Conservation (phyloP, 2,797 vertebrate species). For the Lepus oiostolus region DNA sequence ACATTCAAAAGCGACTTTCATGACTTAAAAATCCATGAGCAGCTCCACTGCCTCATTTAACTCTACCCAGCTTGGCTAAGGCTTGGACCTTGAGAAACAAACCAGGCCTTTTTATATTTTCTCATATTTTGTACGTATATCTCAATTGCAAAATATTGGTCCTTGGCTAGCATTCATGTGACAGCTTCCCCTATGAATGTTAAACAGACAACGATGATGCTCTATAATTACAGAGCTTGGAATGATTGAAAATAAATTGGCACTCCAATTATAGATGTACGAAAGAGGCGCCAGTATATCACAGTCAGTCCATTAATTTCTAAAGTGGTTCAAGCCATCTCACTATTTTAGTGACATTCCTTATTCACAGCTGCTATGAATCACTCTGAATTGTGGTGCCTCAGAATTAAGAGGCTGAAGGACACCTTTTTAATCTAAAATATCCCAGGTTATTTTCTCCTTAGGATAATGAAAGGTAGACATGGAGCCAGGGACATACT, state of each 20-base stretch:
- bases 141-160: conserved; percentile 85
- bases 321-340: conserved; percentile 88
- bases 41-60: conserved; percentile 58
- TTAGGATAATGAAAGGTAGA: not conserved
- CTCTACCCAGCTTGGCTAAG: conserved; percentile 70
- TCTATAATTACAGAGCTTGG: conserved; percentile 91
- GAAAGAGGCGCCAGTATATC: conserved; percentile 88
- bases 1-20: conserved; percentile 73
- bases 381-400: conserved; percentile 78
- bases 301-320: conserved; percentile 90
- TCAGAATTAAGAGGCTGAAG: conserved; percentile 86
- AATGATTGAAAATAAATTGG: conserved; percentile 92
- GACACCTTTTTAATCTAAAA: conserved; percentile 74
- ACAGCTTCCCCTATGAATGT: conserved; percentile 87
- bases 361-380: conserved; percentile 85
- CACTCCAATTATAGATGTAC: conserved; percentile 90
- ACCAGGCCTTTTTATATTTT: conserved; percentile 75
- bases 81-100: conserved; percentile 82
- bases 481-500: not conserved
- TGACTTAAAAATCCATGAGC: conserved; percentile 59
- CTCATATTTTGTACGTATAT: conserved; percentile 81
- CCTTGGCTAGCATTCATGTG: conserved; percentile 84
- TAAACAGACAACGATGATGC: conserved; percentile 89
- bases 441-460: conserved; percentile 58
- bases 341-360: conserved; percentile 84